Conservation (phyloP, 2,113 vertebrate species). For the Bolborhynchus lineola region DNA sequence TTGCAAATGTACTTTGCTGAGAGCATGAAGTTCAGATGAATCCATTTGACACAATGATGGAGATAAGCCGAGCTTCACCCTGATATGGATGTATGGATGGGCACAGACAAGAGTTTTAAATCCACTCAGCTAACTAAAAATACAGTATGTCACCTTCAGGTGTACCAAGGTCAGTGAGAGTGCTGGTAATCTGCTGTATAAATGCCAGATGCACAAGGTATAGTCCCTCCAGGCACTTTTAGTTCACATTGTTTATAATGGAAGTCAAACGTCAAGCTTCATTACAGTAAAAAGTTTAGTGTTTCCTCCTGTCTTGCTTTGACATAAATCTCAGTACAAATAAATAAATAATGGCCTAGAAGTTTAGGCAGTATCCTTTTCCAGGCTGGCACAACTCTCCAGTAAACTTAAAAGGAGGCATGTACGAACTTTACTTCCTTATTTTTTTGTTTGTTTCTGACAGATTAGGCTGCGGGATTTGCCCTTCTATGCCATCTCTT, state of each 20-base stretch:
- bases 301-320: constrained; percentile 29
- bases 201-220: constrained; percentile 53
- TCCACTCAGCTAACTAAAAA: constrained; percentile 57
- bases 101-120: constrained; percentile 54
- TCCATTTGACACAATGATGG: constrained; percentile 30
- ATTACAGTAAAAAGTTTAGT: constrained; percentile 54
- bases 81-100: constrained; percentile 33
- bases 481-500: neutral
- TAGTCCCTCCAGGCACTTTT: constrained; percentile 38
- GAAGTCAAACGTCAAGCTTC: constrained; percentile 63
- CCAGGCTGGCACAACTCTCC: neutral
- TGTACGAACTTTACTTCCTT: neutral
- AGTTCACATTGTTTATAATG: constrained; percentile 53
- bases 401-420: neutral
- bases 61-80: constrained; percentile 19
- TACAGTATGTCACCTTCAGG: constrained; percentile 48
- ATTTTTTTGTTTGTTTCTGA: neutral
- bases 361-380: neutral
- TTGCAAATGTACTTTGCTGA: constrained; percentile 34
- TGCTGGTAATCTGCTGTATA: constrained; percentile 59
- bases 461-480: neutral
- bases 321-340: constrained; percentile 31
- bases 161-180: constrained; percentile 66
- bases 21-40: constrained; percentile 34
- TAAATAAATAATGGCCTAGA: constrained; percentile 17